These are phyloP conservation scores for Strigamia crassipes DNA, from an alignment of 2,888 invertebrate species.

Conservation along the genomic window DNA sequence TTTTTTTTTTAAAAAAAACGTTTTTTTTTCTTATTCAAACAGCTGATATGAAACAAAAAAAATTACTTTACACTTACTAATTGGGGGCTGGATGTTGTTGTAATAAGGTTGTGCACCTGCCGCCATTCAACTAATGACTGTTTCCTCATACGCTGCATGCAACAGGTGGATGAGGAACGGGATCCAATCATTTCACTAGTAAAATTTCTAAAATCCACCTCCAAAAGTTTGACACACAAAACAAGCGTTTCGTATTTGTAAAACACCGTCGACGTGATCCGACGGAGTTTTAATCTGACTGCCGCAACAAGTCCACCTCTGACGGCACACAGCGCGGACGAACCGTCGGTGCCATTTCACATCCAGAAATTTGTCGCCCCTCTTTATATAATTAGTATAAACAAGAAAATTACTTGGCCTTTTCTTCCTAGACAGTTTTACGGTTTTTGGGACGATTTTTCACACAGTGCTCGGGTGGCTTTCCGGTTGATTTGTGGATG, in stretches of 20 bases:
- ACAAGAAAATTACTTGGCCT: no score
- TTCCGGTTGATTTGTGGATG: neutral
- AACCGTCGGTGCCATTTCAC: no score
- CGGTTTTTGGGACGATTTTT: no score
- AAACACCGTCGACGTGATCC: no score
- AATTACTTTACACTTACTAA: neutral
- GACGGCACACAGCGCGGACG: neutral
- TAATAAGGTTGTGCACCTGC: constrained; percentile 18
- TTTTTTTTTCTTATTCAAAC: neutral
- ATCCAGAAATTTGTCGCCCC: no score
- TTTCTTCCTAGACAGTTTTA: no score
- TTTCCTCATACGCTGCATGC: neutral
- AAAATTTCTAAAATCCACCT: neutral
- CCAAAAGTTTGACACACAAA: neutral
- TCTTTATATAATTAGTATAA: neutral
- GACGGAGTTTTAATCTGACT: neutral
- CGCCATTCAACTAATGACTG: constrained; percentile 10
- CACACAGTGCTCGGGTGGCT: no score
- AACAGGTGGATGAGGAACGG: neutral
- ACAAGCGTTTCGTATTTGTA: neutral
- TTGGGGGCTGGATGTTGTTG: neutral
- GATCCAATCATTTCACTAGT: constrained; percentile 2
- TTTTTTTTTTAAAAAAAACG: neutral
- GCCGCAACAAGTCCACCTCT: no score
- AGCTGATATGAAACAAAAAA: neutral